Base-by-base conservation (phyloP, 2,888 invertebrate genomes). In the Gari tellinella region DNA sequence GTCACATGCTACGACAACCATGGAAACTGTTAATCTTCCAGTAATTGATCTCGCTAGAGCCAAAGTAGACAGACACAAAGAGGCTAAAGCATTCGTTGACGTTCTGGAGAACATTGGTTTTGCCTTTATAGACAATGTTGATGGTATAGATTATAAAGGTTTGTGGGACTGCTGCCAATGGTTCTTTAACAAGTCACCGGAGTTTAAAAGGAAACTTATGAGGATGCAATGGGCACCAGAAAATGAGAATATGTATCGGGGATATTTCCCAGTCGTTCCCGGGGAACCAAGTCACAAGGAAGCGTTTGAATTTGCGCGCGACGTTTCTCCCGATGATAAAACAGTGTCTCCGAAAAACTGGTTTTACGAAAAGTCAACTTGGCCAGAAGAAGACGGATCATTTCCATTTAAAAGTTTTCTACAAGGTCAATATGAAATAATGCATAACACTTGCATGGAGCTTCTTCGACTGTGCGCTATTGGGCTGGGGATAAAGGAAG, bases 101-200 rank as follows among this genome's bases (percentile, higher is more conserved):
- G 79, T 82, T 1, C 67, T 86, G 8, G 83, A 84, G 53, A 83
- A 81, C 17, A 73, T 78, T 7, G 86, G 86, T 1, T 86, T 86
- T 68, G 81, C 84, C 10, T 83, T 68, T 48, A 72, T 86, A 8
- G 86, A 86, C 66, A 84, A 84, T 25, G 81, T 82, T 5, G 69
- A 73, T 7, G 83, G 82, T 4, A 37, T 82, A 2, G 85, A 86
- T 53, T 72, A 67, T 48, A 67, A 82, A 1, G 72, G 72, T 23
- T 67, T 85, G 1, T 68, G 83, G 58, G 66, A 81, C 8, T 56
- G 74, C 31, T 74, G 81, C 41, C 67, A 72, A 26, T 83, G 83
- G 83, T 83, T 86, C 64, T 86, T 86, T 56, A 55, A 41, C 4
- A 78, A 80, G 38, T 76, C 81, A 5, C 48, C 52, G 23, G 80